A percentile compares a stretch with the other conserved stretches of the same genome.
These are phyloP conservation scores for Myxocyprinus asiaticus DNA, from an alignment of 2,113 vertebrate species.

Conservation along the genomic window DNA sequence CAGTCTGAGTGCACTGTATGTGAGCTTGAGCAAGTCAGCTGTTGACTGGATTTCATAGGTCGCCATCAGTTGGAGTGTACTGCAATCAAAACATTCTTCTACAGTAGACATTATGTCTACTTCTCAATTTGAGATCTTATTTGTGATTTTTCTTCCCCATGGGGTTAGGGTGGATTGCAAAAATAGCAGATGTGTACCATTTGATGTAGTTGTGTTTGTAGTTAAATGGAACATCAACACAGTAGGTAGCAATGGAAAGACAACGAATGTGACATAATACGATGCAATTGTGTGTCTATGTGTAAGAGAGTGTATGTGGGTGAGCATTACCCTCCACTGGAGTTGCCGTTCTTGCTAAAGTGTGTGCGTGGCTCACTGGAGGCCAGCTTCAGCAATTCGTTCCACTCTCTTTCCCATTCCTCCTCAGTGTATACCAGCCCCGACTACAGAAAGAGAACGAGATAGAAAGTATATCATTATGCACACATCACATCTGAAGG, in stretches of 20 bases:
- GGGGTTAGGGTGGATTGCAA: no score
- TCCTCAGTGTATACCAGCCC: constrained; percentile 96
- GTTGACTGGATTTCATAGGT: no score
- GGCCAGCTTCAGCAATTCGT: constrained; percentile 93
- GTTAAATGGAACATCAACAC: neutral
- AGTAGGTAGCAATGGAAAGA: constrained; percentile 5
- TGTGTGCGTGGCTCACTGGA: constrained; percentile 95
- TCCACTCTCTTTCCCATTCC: constrained; percentile 97
- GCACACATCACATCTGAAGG: no score
- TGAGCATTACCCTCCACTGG: constrained; percentile 83
- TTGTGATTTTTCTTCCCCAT: no score
- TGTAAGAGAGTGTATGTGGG: constrained; percentile 24
- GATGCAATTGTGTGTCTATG: neutral
- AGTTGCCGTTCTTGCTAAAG: constrained; percentile 90
- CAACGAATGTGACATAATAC: neutral
- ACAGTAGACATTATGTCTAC: no score
- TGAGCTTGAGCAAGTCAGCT: neutral
- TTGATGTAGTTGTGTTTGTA: neutral
- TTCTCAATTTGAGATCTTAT: no score
- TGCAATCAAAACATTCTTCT: no score
- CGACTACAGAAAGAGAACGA: constrained; percentile 77
- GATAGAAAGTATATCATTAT: constrained; percentile 40
- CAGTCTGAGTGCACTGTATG: no score
- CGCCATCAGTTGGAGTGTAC: no score
- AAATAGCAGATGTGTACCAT: neutral